Evolutionary conservation across 1,140 invertebrate genomes (phyloP).

Genomic region (Geopemphigus sp.): DNA sequence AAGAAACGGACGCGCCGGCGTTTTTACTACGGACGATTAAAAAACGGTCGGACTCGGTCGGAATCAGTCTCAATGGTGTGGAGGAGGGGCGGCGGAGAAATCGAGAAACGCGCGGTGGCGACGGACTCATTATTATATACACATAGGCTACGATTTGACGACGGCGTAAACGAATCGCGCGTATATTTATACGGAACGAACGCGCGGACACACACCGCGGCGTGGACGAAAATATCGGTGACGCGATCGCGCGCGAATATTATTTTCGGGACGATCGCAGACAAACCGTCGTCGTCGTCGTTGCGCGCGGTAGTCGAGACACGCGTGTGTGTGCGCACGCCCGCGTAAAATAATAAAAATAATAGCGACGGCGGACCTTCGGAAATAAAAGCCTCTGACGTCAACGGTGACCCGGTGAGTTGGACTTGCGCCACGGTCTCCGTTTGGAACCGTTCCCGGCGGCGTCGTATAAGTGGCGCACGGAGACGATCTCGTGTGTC

Average conservation of each 20-base stretch:
- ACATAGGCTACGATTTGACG: no score
- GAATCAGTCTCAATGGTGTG: no score
- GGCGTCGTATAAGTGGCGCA: no score
- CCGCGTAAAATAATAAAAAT: slow-evolving; percentile 18
- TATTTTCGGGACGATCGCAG: slow-evolving; percentile 20
- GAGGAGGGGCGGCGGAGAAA: no score
- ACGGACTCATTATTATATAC: no score
- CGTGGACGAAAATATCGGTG: slow-evolving; percentile 46
- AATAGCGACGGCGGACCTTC: slow-evolving; percentile 44
- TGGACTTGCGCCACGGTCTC: slow-evolving; percentile 43
- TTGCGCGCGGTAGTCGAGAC: neutral
- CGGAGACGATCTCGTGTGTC: no score
- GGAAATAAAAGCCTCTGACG: slow-evolving; percentile 48
- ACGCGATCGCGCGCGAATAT: neutral
- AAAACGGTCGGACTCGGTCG: no score
- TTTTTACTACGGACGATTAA: no score
- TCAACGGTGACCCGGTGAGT: slow-evolving; percentile 44
- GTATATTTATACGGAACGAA: neutral
- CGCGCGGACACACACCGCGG: no score
- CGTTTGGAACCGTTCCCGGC: slow-evolving; percentile 36
- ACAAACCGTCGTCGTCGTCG: slow-evolving; percentile 42
- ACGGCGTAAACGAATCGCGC: no score
- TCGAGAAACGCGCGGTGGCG: no score
- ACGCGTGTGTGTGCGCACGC: neutral
- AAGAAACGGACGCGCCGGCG: no score